Percentiles rank a stretch among this genome's conserved stretches.
phyloP scores from a whole-genome alignment of 2,113 vertebrate species.

The Hypomesus transpacificus region DNA sequence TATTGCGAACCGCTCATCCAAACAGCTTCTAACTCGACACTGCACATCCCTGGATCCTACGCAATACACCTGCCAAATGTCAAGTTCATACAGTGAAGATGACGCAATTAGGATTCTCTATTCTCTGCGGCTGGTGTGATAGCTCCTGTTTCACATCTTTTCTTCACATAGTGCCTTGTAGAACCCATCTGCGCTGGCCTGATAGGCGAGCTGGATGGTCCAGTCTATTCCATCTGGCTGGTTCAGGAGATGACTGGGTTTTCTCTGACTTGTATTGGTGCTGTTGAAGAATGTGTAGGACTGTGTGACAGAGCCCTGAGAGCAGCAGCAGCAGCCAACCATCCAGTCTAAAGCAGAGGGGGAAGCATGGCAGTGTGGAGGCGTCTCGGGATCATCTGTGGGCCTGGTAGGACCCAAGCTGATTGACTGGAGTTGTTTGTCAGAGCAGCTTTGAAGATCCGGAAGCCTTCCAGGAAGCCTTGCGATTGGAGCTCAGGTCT shows the following conservation, averaged over 20 bases:
- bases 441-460: constrained; percentile 48
- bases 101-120: constrained; percentile 32
- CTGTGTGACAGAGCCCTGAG: constrained; percentile 19
- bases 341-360: constrained; percentile 48
- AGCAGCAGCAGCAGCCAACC: constrained; percentile 49
- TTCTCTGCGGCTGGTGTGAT: constrained; percentile 29
- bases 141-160: constrained; percentile 37
- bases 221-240: constrained; percentile 9
- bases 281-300: constrained; percentile 28
- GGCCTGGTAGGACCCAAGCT: background rate
- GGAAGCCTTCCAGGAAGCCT: constrained; percentile 19
- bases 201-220: constrained; percentile 6
- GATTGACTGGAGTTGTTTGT: constrained; percentile 46
- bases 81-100: constrained; percentile 8
- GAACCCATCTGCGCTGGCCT: background rate
- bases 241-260: constrained; percentile 14
- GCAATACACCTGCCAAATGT: no score
- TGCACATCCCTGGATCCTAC: no score
- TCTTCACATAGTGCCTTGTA: constrained; percentile 23
- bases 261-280: constrained; percentile 3
- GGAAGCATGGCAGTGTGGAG: constrained; percentile 36
- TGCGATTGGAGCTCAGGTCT: constrained; percentile 45
- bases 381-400: constrained; percentile 38
- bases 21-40: constrained; percentile 27
- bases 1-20: no score